These are phyloP conservation scores for Brienomyrus longianalis DNA, from an alignment of 2,113 vertebrate genomes.

Conservation along the genomic window DNA sequence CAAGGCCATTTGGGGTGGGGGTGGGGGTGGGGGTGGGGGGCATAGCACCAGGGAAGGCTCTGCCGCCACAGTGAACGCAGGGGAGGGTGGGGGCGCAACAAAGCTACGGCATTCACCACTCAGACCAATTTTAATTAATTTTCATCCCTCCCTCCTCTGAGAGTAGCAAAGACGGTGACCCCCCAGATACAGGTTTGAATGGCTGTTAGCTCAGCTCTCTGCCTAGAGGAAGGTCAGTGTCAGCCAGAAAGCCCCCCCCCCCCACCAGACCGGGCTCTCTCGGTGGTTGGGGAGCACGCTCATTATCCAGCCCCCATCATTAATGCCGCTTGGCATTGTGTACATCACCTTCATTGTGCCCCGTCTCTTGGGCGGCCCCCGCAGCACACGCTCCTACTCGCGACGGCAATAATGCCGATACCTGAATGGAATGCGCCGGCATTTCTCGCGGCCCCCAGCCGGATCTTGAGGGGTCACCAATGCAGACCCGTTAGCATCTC, in stretches of 20 bases:
- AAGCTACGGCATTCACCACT: conserved; percentile 78
- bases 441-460: no score
- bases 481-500: neutral
- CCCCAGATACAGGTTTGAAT: conserved; percentile 54
- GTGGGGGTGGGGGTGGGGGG: conserved; percentile 70
- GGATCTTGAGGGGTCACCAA: neutral
- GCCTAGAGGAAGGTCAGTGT: conserved; percentile 58
- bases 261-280: conserved; percentile 30
- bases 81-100: conserved; percentile 60
- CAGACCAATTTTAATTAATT: conserved; percentile 99
- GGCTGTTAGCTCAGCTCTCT: conserved; percentile 46
- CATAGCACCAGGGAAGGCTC: conserved; percentile 66
- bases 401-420: neutral
- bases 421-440: neutral
- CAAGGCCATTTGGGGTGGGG: conserved; percentile 65
- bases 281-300: conserved; percentile 36
- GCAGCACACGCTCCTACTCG: neutral
- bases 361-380: neutral
- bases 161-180: conserved; percentile 60
- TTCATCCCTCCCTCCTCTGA: conserved; percentile 79
- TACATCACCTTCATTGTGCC: neutral
- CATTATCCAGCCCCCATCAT: conserved; percentile 40
- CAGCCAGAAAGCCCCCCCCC: conserved; percentile 35
- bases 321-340: conserved; percentile 16
- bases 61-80: conserved; percentile 75